Conservation (phyloP, 2,797 vertebrate genomes). For the Pipistrellus kuhlii region DNA sequence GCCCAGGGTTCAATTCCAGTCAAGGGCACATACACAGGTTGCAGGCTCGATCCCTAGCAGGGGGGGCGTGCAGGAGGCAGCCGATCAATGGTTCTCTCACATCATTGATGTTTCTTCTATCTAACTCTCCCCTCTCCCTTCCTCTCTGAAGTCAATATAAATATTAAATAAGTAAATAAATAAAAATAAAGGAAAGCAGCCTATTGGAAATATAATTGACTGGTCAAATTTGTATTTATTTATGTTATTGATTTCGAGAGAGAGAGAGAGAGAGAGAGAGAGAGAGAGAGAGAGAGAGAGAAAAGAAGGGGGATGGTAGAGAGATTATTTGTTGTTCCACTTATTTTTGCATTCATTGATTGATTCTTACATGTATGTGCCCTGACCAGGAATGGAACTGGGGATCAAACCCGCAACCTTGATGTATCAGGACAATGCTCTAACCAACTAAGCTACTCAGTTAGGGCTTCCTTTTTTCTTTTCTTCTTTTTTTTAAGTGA, state of each 20-base stretch:
- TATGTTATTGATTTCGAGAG: neutral
- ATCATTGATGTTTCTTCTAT: no score
- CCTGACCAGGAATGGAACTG: neutral
- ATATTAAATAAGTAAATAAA: no score
- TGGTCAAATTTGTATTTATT: neutral
- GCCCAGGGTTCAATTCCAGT: no score
- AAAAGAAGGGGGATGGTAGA: neutral
- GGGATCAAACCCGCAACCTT: neutral
- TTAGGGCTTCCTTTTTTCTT: neutral
- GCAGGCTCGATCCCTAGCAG: no score
- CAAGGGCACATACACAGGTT: no score
- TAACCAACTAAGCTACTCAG: neutral
- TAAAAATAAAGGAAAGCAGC: neutral
- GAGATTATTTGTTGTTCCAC: neutral
- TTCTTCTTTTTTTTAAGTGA: no score
- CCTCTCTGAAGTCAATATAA: no score
- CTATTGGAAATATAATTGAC: neutral
- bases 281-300: neutral
- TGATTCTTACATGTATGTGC: neutral
- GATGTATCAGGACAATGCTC: neutral
- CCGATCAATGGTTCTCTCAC: no score
- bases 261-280: no score
- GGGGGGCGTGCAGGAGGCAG: no score
- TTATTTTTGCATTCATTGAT: neutral
- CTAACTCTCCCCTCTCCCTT: no score